phyloP scores from a whole-genome alignment of 2,113 vertebrate genomes.

The Tragulus kanchil region DNA sequence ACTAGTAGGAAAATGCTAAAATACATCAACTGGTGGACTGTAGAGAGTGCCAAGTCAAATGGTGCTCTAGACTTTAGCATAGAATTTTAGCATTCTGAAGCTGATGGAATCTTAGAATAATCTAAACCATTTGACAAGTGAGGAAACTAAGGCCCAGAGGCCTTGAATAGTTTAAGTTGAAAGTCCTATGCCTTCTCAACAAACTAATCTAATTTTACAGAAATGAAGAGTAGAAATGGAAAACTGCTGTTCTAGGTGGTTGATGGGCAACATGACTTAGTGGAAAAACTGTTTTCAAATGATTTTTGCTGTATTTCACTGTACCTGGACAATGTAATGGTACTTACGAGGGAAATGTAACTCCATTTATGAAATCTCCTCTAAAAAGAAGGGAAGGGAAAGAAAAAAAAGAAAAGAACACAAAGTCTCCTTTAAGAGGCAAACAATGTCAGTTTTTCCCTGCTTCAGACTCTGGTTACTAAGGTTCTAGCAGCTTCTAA shows the following conservation, averaged over 20 bases:
- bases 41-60: not conserved
- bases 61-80: not conserved
- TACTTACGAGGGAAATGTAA: not conserved
- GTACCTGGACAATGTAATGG: not conserved
- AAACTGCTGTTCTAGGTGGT: not conserved
- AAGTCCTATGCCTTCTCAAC: not conserved
- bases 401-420: not conserved
- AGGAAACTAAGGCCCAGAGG: not conserved
- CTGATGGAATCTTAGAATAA: not conserved
- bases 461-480: not conserved
- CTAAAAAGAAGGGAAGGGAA: not conserved
- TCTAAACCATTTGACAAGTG: not conserved
- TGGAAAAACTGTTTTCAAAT: not conserved
- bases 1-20: not conserved
- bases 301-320: constrained; percentile 20
- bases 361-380: not conserved
- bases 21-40: not conserved
- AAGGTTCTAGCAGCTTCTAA: not conserved
- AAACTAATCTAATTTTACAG: not conserved
- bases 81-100: not conserved
- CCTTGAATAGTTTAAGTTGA: not conserved
- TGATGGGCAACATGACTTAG: not conserved
- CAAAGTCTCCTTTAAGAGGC: constrained; percentile 7
- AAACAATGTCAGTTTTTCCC: not conserved
- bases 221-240: not conserved